Conservation (phyloP, 35 echinoderm and acorn worm genomes). For the Ophioderma brevispina region DNA sequence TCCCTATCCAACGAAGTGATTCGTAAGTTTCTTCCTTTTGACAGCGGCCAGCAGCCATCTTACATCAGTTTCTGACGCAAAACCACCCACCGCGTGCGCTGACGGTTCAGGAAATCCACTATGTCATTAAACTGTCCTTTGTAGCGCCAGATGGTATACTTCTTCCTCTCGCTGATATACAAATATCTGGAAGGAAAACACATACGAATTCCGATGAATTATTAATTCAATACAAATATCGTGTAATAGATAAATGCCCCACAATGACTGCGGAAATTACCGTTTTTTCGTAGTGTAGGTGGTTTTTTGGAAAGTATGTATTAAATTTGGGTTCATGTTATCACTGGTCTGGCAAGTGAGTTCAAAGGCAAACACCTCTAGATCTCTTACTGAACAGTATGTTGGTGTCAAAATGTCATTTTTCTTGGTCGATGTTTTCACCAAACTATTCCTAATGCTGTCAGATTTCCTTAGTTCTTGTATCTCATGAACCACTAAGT, state of each 20-base stretch:
- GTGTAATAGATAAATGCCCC: neutral
- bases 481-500: no score
- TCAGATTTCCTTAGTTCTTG: no score
- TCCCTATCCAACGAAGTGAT: conserved; percentile 91
- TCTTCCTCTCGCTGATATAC: conserved; percentile 70
- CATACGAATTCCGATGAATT: neutral
- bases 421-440: no score
- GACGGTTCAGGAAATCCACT: conserved; percentile 63
- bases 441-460: no score
- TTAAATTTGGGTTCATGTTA: no score
- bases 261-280: neutral
- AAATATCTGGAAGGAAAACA: conserved; percentile 64
- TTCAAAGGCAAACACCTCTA: no score
- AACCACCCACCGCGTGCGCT: conserved; percentile 72
- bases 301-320: no score
- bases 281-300: no score
- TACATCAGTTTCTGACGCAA: conserved; percentile 85
- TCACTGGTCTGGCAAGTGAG: no score
- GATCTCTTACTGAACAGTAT: no score
- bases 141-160: conserved; percentile 68
- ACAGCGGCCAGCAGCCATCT: conserved; percentile 72
- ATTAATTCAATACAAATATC: neutral
- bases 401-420: no score
- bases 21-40: conserved; percentile 47
- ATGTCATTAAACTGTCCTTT: conserved; percentile 70